A percentile compares a stretch with the other conserved stretches of the same genome.
Conservation (phyloP, 1,140 invertebrate species). For the Drosophila sulfurigaster region DNA sequence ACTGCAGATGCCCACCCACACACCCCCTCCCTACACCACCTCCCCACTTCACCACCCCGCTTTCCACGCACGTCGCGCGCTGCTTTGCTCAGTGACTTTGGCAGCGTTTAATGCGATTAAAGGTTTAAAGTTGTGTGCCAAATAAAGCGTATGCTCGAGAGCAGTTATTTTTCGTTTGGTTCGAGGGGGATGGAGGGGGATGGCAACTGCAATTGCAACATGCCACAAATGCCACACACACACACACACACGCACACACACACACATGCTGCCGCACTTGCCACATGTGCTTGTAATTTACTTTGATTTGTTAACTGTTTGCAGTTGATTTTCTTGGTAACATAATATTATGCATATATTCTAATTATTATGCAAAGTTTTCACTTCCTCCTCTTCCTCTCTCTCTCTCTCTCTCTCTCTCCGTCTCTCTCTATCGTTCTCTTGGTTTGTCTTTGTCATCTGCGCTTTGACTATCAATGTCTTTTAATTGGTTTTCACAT, state of each 20-base stretch:
- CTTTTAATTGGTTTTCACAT: conserved; percentile 81
- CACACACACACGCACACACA: neutral
- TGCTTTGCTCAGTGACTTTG: conserved; percentile 52
- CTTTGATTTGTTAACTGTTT: conserved; percentile 48
- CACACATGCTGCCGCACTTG: neutral
- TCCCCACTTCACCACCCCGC: neutral
- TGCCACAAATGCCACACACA: neutral
- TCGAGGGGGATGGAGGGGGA: neutral
- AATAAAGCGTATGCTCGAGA: conserved; percentile 67
- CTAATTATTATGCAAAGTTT: conserved; percentile 58
- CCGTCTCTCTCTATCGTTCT: neutral
- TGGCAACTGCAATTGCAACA: conserved; percentile 17
- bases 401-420: neutral
- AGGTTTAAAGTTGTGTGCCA: conserved; percentile 78
- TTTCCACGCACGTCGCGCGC: too few relatives aligned
- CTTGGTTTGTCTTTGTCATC: conserved; percentile 15
- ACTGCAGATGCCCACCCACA: conserved; percentile 16
- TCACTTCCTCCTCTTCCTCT: neutral
- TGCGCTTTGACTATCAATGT: conserved; percentile 57
- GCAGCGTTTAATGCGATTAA: conserved; percentile 80
- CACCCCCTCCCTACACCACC: neutral
- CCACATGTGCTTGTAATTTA: conserved; percentile 16
- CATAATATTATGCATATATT: conserved; percentile 74
- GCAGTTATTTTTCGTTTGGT: neutral
- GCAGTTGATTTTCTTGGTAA: conserved; percentile 33